phyloP scores from a whole-genome alignment of 2,797 vertebrate species.

The Dallia pectoralis region DNA sequence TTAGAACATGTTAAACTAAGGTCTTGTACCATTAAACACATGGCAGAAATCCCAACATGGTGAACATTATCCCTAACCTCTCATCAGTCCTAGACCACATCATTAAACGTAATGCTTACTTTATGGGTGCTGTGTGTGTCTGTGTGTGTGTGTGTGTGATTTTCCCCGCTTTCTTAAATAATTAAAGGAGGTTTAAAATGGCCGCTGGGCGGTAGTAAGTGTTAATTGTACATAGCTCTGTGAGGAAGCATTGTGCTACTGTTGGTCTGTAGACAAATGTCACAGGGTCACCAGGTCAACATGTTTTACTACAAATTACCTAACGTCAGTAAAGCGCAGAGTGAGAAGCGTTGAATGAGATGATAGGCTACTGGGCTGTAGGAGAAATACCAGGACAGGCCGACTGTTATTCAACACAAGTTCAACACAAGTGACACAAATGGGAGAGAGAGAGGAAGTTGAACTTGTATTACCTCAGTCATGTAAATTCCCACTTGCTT shows the following conservation, averaged over 20 bases:
- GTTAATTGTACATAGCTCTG: conserved; percentile 24
- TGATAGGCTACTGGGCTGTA: conserved; percentile 16
- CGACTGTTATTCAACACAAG: background rate
- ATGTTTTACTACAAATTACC: conserved; percentile 47
- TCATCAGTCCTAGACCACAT: background rate
- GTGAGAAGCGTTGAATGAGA: conserved; percentile 42
- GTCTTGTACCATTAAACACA: conserved; percentile 1
- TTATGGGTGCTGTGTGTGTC: background rate
- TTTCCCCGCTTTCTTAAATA: background rate
- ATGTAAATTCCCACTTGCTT: no score
- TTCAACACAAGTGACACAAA: no score
- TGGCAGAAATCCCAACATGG: background rate
- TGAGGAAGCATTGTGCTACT: conserved; percentile 27
- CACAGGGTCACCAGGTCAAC: conserved; percentile 6
- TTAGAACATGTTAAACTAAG: conserved; percentile 31
- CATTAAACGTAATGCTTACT: conserved; percentile 1
- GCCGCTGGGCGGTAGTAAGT: background rate
- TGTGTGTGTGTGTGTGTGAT: no score
- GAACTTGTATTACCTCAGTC: no score
- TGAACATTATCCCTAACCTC: conserved; percentile 6
- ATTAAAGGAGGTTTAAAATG: background rate
- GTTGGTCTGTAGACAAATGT: conserved; percentile 1
- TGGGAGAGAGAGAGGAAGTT: no score
- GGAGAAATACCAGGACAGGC: conserved; percentile 8
- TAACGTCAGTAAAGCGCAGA: conserved; percentile 45